A percentile compares a stretch with the other conserved stretches of the same genome.
These are phyloP conservation scores for Eupithecia subumbrata DNA, from an alignment of 2,888 invertebrate genomes.

Conservation along the genomic window DNA sequence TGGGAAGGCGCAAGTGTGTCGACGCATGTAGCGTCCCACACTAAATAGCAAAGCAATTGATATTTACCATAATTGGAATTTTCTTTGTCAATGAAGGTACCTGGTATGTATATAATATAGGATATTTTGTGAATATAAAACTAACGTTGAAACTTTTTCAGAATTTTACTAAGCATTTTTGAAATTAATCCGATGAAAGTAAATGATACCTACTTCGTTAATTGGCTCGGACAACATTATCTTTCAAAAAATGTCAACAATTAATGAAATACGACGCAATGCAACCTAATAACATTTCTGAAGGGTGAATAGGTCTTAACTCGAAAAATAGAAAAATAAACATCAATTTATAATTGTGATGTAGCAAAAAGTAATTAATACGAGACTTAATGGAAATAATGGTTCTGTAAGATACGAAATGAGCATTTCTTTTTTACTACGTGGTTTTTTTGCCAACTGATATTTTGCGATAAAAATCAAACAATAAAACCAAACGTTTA, in stretches of 20 bases:
- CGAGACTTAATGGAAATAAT: not conserved
- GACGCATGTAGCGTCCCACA: no score
- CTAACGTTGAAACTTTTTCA: not conserved
- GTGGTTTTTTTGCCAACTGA: not conserved
- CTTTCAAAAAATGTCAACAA: not conserved
- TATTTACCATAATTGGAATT: no score
- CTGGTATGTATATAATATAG: not conserved
- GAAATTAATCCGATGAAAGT: not conserved
- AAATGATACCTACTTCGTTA: not conserved
- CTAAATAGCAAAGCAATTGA: no score
- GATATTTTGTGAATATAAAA: not conserved
- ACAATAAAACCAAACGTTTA: not conserved
- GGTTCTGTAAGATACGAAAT: not conserved
- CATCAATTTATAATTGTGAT: not conserved
- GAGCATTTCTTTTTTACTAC: not conserved
- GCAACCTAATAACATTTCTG: not conserved
- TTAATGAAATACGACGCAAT: not conserved
- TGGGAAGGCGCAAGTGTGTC: no score
- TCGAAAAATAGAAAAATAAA: not conserved
- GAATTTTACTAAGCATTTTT: not conserved
- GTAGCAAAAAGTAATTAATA: slow-evolving; percentile 4
- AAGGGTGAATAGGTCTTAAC: not conserved
- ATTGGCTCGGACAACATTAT: not conserved
- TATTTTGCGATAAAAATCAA: slow-evolving; percentile 4
- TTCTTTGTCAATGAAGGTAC: not conserved